A percentile compares a stretch with the other conserved stretches of the same genome.
Evolutionary conservation across 92 coral and sea anemone species (phyloP).

Genomic region (Siderastrea siderea): DNA sequence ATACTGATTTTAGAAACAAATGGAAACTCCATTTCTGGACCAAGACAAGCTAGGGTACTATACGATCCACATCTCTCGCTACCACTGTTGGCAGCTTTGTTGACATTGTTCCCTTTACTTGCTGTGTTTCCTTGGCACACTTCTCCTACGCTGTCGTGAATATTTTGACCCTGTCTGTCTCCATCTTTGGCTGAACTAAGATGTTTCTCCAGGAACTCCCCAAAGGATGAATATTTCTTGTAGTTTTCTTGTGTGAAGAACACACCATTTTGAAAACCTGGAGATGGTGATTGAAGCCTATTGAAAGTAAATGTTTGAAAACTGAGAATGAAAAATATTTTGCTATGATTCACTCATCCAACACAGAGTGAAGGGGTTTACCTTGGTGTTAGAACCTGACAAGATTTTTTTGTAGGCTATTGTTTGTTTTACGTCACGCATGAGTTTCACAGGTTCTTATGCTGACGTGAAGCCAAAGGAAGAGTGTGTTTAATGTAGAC

Average conservation of each 20-base stretch:
- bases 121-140: neutral
- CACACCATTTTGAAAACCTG: neutral
- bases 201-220: slow-evolving; percentile 52
- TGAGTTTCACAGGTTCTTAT: no score
- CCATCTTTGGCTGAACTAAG: slow-evolving; percentile 8
- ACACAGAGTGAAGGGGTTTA: no score
- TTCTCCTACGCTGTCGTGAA: neutral
- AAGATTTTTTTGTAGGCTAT: no score
- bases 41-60: slow-evolving; percentile 5
- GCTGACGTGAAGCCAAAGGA: no score
- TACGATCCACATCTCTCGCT: slow-evolving; percentile 4
- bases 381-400: no score
- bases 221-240: slow-evolving; percentile 54
- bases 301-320: no score
- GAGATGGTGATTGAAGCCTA: neutral
- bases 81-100: neutral
- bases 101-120: neutral
- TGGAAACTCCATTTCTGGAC: slow-evolving; percentile 67
- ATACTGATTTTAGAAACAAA: slow-evolving; percentile 64
- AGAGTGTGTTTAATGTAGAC: no score
- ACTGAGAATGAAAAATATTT: no score
- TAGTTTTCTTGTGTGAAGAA: slow-evolving; percentile 62
- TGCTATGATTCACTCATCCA: no score
- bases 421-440: no score
- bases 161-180: neutral